Evolutionary conservation across 2,113 vertebrate species (phyloP).

Genomic region (Psittacus erithacus): DNA sequence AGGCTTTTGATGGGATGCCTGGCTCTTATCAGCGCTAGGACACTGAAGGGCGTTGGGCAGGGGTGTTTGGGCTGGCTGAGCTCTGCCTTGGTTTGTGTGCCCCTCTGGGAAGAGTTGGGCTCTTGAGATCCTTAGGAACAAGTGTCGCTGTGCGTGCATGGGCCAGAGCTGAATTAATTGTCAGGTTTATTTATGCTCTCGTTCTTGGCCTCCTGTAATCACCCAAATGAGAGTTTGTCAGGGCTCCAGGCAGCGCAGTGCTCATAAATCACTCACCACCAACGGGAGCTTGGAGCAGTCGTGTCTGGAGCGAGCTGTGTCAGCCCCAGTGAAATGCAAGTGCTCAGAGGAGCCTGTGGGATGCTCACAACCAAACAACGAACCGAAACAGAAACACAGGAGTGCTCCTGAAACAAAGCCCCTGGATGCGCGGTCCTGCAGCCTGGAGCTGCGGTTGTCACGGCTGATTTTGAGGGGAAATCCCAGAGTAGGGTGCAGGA

Average conservation of each 20-base stretch:
- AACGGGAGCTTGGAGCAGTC: neutral
- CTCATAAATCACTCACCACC: conserved; percentile 16
- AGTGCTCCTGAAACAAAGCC: neutral
- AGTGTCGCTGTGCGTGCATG: neutral
- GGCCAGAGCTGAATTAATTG: neutral
- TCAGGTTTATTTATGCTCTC: conserved; percentile 24
- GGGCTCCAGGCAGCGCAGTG: neutral
- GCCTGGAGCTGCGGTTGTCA: fast-evolving
- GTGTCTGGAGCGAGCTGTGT: neutral
- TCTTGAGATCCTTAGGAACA: neutral
- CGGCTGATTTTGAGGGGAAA: neutral
- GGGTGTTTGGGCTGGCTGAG: neutral
- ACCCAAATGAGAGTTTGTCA: neutral
- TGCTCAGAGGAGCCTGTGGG: neutral
- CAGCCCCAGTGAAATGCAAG: neutral
- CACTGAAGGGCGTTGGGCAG: neutral
- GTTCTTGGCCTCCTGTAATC: neutral
- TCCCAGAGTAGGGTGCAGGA: fast-evolving
- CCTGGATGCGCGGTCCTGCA: fast-evolving
- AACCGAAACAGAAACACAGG: neutral
- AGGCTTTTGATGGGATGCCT: neutral
- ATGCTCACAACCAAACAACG: neutral
- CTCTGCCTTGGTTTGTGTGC: neutral
- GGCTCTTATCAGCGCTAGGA: neutral
- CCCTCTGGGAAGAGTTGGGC: neutral